A percentile compares a stretch with the other conserved stretches of the same genome.
Evolutionary conservation across 2,888 invertebrate genomes (phyloP).

Genomic region (Drosophila macrospina): DNA sequence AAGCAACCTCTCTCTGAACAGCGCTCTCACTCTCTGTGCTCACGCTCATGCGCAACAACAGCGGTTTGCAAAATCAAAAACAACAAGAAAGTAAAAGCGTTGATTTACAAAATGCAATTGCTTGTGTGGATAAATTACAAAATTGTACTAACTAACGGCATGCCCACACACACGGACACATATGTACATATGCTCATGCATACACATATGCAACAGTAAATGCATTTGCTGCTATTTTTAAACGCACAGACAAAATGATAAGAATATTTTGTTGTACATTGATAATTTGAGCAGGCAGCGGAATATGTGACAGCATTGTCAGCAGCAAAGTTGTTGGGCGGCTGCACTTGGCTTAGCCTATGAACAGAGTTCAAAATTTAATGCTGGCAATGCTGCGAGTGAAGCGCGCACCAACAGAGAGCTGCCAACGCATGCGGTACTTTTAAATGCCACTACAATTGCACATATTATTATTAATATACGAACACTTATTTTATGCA

Average conservation of each 20-base stretch:
- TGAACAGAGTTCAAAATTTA: slow-evolving; percentile 29
- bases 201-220: slow-evolving; percentile 26
- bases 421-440: slow-evolving; percentile 45
- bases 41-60: slow-evolving; percentile 68
- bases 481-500: not conserved
- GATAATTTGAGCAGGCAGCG: slow-evolving; percentile 50
- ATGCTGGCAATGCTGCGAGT: slow-evolving; percentile 44
- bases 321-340: slow-evolving; percentile 43
- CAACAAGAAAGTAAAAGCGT: slow-evolving; percentile 33
- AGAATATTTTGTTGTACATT: slow-evolving; percentile 52
- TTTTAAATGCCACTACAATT: slow-evolving; percentile 19
- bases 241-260: slow-evolving; percentile 59
- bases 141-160: slow-evolving; percentile 23
- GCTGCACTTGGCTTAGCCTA: slow-evolving; percentile 23
- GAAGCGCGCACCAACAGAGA: slow-evolving; percentile 37
- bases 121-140: slow-evolving; percentile 11
- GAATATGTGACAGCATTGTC: slow-evolving; percentile 42
- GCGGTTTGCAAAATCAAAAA: slow-evolving; percentile 47
- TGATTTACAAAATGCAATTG: slow-evolving; percentile 32
- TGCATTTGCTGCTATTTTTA: slow-evolving; percentile 66
- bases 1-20: slow-evolving; percentile 14
- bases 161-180: slow-evolving; percentile 20
- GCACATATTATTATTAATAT: not conserved
- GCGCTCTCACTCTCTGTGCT: slow-evolving; percentile 21
- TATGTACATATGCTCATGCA: too few species aligned